These are phyloP conservation scores for Drosophila rellima DNA, from an alignment of 2,888 invertebrate species.

Conservation along the genomic window DNA sequence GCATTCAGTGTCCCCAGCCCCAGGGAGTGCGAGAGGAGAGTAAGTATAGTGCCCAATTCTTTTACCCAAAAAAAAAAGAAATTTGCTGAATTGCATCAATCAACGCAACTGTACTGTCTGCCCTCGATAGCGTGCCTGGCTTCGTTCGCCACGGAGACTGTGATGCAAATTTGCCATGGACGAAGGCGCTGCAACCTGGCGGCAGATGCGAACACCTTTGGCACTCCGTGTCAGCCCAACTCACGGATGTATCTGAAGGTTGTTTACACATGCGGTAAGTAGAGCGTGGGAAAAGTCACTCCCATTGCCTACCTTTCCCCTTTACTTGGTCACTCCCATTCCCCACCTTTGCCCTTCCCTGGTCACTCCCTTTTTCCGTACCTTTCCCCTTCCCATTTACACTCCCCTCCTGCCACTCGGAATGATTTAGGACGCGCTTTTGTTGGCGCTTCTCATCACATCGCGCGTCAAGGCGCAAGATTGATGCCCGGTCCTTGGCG, in stretches of 20 bases:
- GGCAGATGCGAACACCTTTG: conserved; percentile 94
- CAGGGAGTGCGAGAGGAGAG: conserved; percentile 95
- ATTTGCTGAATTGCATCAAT: conserved; percentile 40
- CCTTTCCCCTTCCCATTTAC: conserved; percentile 20
- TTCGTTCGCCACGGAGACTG: conserved; percentile 95
- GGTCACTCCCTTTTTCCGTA: conserved; percentile 5
- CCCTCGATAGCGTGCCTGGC: conserved; percentile 91
- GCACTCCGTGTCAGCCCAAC: conserved; percentile 92
- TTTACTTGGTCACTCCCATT: neutral
- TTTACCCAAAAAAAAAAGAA: neutral
- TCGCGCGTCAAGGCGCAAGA: conserved; percentile 35
- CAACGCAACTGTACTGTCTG: conserved; percentile 15
- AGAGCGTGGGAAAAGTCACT: conserved; percentile 37
- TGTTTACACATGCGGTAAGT: conserved; percentile 95
- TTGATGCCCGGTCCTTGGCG: conserved; percentile 47
- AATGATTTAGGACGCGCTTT: conserved; percentile 61
- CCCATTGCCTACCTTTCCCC: conserved; percentile 40
- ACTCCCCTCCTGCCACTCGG: conserved; percentile 34
- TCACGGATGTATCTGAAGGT: conserved; percentile 95
- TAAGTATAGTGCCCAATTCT: conserved; percentile 86
- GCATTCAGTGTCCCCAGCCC: conserved; percentile 94
- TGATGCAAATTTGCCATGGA: conserved; percentile 95
- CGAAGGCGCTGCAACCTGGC: conserved; percentile 92
- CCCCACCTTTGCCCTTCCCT: conserved; percentile 31
- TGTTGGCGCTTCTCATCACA: conserved; percentile 50